Percentiles rank a stretch among this genome's conserved stretches.
These are phyloP conservation scores for Bacillus rossius DNA, from an alignment of 1,140 invertebrate species.

Conservation along the genomic window DNA sequence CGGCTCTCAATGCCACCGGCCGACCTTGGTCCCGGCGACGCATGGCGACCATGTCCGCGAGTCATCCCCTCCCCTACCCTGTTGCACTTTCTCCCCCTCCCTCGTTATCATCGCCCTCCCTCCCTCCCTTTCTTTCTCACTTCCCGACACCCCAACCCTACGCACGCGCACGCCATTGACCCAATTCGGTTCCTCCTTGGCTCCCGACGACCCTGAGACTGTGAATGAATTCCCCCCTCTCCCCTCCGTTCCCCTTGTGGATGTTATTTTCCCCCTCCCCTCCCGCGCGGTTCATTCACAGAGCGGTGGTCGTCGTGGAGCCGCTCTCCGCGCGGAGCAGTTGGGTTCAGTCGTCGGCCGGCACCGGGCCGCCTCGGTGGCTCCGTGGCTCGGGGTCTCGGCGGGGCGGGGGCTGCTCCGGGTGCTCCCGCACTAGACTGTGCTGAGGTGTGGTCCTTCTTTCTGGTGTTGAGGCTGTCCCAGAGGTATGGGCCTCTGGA, in stretches of 20 bases:
- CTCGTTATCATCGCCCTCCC: neutral
- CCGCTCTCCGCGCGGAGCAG: neutral
- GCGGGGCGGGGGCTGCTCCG: too few relatives aligned
- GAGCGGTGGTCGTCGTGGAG: neutral
- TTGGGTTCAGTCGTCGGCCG: too few relatives aligned
- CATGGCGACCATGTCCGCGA: neutral
- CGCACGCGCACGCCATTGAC: conserved; percentile 27
- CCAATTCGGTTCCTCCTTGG: conserved; percentile 15
- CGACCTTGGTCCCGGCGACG: neutral
- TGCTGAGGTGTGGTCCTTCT: too few relatives aligned
- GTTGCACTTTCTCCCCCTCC: neutral
- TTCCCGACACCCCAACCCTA: conserved; percentile 26
- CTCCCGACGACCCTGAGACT: neutral
- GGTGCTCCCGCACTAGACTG: too few relatives aligned
- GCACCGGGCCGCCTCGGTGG: too few relatives aligned
- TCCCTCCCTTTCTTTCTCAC: conserved; percentile 23
- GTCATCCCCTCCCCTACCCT: neutral
- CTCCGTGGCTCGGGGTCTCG: too few relatives aligned
- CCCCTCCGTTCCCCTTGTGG: neutral
- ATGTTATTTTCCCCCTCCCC: neutral
- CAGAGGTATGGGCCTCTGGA: too few relatives aligned
- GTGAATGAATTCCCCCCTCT: conserved; percentile 5
- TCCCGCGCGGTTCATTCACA: neutral
- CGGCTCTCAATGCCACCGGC: neutral
- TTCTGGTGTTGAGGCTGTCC: too few relatives aligned